Conservation (phyloP, 2,888 invertebrate species). For the Limnephilus marmoratus region DNA sequence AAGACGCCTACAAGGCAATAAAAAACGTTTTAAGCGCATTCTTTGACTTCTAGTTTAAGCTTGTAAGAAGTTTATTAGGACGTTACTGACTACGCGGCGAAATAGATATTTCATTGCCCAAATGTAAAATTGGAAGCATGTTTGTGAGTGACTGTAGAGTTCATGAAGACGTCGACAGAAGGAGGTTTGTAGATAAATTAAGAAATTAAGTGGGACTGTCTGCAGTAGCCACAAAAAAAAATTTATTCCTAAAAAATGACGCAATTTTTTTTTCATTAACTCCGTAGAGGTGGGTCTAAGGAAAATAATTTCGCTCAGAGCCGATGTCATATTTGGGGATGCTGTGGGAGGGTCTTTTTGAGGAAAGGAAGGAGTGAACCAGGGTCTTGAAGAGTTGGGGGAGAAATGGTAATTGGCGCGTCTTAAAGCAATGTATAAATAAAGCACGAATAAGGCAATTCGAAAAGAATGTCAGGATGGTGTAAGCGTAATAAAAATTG, state of each 20-base stretch:
- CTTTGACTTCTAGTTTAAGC: neutral
- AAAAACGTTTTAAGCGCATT: neutral
- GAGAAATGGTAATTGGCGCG: neutral
- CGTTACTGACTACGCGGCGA: neutral
- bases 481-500: neutral
- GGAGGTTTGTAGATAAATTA: neutral
- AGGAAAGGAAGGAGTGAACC: too few species aligned
- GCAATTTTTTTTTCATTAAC: too few species aligned
- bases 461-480: neutral
- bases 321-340: too few species aligned
- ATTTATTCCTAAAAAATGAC: neutral
- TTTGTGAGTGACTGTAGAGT: neutral
- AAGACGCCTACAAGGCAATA: neutral
- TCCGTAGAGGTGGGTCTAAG: too few species aligned
- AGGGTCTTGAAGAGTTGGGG: too few species aligned
- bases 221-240: neutral
- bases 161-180: neutral
- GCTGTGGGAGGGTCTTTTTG: too few species aligned
- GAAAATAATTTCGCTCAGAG: too few species aligned
- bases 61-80: neutral
- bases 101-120: neutral
- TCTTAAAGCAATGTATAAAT: neutral
- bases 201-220: neutral
- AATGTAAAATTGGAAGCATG: neutral
- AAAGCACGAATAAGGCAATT: neutral